phyloP scores from a whole-genome alignment of 2,888 invertebrate species.

The Protophormia terraenovae region DNA sequence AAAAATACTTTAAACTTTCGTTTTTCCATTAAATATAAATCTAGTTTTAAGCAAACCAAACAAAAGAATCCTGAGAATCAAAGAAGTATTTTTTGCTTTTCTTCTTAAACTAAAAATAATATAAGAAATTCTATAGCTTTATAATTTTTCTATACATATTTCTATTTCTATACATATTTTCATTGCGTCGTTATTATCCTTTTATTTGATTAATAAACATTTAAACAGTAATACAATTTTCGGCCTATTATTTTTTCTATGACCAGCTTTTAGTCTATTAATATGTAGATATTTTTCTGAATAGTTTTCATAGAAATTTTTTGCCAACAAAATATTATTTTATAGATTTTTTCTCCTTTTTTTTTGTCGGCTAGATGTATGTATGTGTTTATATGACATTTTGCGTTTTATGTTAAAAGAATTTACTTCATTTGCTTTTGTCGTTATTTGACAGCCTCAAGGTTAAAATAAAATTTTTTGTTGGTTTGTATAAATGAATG shows the following conservation, averaged over 20 bases:
- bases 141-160: too few relatives aligned
- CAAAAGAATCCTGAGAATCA: too few relatives aligned
- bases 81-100: too few relatives aligned
- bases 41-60: too few relatives aligned
- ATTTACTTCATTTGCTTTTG: conserved; percentile 43
- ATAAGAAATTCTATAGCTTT: too few relatives aligned
- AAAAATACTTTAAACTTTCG: too few relatives aligned
- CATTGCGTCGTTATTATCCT: conserved; percentile 22
- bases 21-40: too few relatives aligned
- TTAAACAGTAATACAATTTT: not conserved
- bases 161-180: too few relatives aligned
- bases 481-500: conserved; percentile 12
- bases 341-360: not conserved
- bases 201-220: conserved; percentile 45
- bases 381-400: too few relatives aligned
- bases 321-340: conserved; percentile 34
- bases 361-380: too few relatives aligned
- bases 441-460: conserved; percentile 48
- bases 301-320: conserved; percentile 35
- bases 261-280: not conserved
- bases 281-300: conserved; percentile 2
- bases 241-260: not conserved
- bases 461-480: conserved; percentile 34
- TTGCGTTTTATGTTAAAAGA: conserved; percentile 21
- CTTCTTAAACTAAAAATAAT: too few relatives aligned